Conservation (phyloP, 2,888 invertebrate species). For the Salpingus planirostris region DNA sequence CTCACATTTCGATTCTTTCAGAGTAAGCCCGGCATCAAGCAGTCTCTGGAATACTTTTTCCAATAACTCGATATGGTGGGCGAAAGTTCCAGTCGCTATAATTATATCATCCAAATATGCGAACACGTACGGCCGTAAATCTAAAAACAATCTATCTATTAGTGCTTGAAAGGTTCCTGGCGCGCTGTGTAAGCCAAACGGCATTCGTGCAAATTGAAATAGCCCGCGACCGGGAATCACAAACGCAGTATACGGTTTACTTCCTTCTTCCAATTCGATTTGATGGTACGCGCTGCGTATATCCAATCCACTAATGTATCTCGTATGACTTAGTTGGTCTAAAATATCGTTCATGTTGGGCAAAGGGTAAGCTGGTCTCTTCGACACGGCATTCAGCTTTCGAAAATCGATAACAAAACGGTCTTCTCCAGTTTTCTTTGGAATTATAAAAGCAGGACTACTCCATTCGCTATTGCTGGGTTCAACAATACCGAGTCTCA, state of each 20-base stretch:
- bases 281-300: too few species aligned
- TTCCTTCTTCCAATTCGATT: background rate
- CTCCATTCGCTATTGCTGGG: background rate
- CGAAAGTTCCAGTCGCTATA: slow-evolving; percentile 14
- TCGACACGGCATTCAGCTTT: slow-evolving; percentile 3
- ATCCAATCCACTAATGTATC: too few species aligned
- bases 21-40: slow-evolving; percentile 13
- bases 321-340: too few species aligned
- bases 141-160: slow-evolving; percentile 18
- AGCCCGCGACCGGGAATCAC: slow-evolving; percentile 19
- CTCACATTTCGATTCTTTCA: slow-evolving; percentile 22
- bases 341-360: too few species aligned
- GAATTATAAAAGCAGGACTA: background rate
- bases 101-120: slow-evolving; percentile 23
- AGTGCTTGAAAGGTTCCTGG: slow-evolving; percentile 22
- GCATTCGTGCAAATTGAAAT: slow-evolving; percentile 21
- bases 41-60: slow-evolving; percentile 17
- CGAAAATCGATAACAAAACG: background rate
- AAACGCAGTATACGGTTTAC: slow-evolving; percentile 18
- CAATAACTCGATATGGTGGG: slow-evolving; percentile 15
- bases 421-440: background rate
- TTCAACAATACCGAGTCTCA: slow-evolving; percentile 2
- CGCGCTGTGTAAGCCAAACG: slow-evolving; percentile 20
- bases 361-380: too few species aligned
- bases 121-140: slow-evolving; percentile 19